A percentile compares a stretch with the other conserved stretches of the same genome.
Conservation (phyloP, 2,888 invertebrate genomes). For the Reticulitermes lucifugus region DNA sequence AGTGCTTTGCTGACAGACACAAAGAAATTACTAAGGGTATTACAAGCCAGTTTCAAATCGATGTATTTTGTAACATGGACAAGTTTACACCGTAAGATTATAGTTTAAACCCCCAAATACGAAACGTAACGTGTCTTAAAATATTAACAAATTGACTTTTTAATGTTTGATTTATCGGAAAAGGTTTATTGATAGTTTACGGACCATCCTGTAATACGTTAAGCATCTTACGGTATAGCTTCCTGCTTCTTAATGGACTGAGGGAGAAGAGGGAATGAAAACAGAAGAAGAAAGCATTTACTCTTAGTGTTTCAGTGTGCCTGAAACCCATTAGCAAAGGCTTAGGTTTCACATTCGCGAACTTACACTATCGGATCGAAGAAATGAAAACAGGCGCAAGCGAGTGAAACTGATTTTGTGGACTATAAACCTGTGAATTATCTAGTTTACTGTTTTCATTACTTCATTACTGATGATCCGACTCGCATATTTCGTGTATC, state of each 20-base stretch:
- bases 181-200: neutral
- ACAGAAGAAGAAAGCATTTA: slow-evolving; percentile 17
- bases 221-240: neutral
- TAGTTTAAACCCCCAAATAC: no score
- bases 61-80: no score
- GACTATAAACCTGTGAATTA: slow-evolving; percentile 1
- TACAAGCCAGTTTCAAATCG: no score
- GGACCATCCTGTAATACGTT: neutral
- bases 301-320: slow-evolving; percentile 21
- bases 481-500: no score
- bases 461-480: no score
- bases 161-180: neutral
- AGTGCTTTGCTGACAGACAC: no score
- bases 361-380: neutral
- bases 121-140: no score
- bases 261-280: neutral
- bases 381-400: neutral
- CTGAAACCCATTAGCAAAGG: slow-evolving; percentile 14
- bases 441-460: neutral
- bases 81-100: no score
- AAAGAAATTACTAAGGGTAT: no score
- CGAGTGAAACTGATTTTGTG: neutral
- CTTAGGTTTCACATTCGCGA: slow-evolving; percentile 12
- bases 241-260: slow-evolving; percentile 34
- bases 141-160: no score